A percentile compares a stretch with the other conserved stretches of the same genome.
Conservation (phyloP, 2,797 vertebrate genomes). For the Macroramphosus scolopax region DNA sequence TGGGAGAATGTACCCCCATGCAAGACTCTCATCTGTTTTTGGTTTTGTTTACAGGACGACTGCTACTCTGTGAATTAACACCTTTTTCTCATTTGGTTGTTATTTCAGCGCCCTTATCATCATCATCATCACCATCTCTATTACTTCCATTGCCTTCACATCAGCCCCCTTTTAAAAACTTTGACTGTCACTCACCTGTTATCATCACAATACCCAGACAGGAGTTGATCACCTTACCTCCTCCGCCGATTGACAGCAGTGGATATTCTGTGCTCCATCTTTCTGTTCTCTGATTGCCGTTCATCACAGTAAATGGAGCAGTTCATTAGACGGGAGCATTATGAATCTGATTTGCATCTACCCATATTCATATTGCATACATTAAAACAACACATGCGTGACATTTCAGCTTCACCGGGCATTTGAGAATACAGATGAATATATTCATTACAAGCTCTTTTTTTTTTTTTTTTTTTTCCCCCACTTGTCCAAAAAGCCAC, state of each 20-base stretch:
- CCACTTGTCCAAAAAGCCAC: constrained; percentile 43
- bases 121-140: constrained; percentile 20
- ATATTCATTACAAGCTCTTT: constrained; percentile 59
- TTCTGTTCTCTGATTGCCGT: constrained; percentile 63
- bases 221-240: constrained; percentile 54
- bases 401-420: constrained; percentile 60
- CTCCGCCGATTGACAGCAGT: constrained; percentile 53
- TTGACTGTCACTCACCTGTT: constrained; percentile 47
- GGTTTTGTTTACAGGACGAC: constrained; percentile 20
- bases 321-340: constrained; percentile 68
- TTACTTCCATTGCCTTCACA: constrained; percentile 23
- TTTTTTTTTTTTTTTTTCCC: too few relatives aligned
- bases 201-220: constrained; percentile 57
- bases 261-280: constrained; percentile 32
- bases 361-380: constrained; percentile 71
- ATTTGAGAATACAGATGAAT: constrained; percentile 59
- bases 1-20: constrained; percentile 55
- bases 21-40: constrained; percentile 44
- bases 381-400: constrained; percentile 66
- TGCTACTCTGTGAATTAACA: constrained; percentile 9
- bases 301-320: constrained; percentile 67
- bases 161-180: constrained; percentile 54
- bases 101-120: constrained; percentile 27
- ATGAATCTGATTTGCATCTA: constrained; percentile 70
- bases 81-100: constrained; percentile 20